phyloP scores from a whole-genome alignment of 2,888 invertebrate species.

The Melipona bicolor region DNA sequence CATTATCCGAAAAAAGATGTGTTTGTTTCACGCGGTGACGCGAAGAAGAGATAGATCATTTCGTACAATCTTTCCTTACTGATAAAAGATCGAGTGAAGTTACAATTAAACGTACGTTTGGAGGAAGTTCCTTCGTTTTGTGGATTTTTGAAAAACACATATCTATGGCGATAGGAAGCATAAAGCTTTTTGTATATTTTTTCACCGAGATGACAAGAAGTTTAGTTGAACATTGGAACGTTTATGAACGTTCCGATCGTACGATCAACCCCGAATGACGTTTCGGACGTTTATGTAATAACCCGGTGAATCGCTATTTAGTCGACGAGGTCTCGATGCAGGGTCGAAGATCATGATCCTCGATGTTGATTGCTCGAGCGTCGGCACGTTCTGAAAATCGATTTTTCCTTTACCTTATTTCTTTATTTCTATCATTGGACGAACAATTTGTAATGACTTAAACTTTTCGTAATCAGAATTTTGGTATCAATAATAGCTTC shows the following conservation, averaged over 20 bases:
- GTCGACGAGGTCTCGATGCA: slow-evolving; percentile 15
- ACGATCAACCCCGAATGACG: slow-evolving; percentile 36
- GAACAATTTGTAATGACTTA: background rate
- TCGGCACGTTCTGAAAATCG: background rate
- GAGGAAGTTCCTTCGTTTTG: too few species aligned
- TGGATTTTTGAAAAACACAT: too few species aligned
- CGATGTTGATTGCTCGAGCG: background rate
- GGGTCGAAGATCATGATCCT: background rate
- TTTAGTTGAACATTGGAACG: background rate
- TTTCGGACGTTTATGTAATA: slow-evolving; percentile 51
- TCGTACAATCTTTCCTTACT: too few species aligned
- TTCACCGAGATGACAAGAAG: too few species aligned
- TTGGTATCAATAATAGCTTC: background rate
- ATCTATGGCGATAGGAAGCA: too few species aligned
- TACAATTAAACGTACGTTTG: too few species aligned
- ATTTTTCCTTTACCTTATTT: background rate
- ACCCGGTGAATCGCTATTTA: background rate
- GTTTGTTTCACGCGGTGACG: background rate
- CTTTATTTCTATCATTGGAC: background rate
- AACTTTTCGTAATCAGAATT: background rate
- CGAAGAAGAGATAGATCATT: too few species aligned
- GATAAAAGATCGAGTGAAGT: too few species aligned
- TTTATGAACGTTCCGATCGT: background rate
- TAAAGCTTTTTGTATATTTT: too few species aligned
- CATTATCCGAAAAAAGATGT: too few species aligned